Conservation (phyloP, 2,113 vertebrate genomes). For the Oxyruncus cristatus region DNA sequence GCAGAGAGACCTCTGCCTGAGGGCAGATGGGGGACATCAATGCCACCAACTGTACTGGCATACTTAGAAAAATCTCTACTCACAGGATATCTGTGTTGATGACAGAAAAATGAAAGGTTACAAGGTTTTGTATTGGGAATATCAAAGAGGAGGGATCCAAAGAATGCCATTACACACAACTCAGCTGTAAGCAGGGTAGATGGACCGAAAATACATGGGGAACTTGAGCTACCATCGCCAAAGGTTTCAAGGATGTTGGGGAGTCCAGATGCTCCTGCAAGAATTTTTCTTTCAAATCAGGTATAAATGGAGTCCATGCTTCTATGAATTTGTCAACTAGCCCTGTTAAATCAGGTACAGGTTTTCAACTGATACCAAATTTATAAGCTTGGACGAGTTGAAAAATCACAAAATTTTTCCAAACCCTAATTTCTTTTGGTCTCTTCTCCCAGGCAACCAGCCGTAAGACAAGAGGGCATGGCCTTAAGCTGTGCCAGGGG, state of each 20-base stretch:
- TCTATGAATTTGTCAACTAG: background rate
- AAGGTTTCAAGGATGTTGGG: background rate
- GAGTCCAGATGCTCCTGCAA: background rate
- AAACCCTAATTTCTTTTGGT: background rate
- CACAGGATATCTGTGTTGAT: background rate
- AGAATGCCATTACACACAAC: background rate
- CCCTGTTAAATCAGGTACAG: background rate
- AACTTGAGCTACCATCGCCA: background rate
- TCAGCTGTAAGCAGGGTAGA: background rate
- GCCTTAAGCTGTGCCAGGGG: too few species aligned
- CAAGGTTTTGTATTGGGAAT: background rate
- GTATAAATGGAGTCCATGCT: background rate
- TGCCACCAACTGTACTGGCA: background rate
- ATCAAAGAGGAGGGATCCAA: background rate
- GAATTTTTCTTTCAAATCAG: background rate
- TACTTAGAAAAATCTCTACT: background rate
- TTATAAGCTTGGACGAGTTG: background rate
- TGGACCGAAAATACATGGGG: background rate
- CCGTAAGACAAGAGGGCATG: too few species aligned
- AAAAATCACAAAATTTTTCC: background rate
- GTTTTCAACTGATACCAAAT: background rate
- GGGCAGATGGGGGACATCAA: background rate
- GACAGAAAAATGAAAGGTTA: background rate
- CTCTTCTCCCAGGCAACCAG: too few species aligned
- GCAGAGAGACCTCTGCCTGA: background rate